Evolutionary conservation across 2,888 invertebrate genomes (phyloP).

Genomic region (Diadromus collaris): DNA sequence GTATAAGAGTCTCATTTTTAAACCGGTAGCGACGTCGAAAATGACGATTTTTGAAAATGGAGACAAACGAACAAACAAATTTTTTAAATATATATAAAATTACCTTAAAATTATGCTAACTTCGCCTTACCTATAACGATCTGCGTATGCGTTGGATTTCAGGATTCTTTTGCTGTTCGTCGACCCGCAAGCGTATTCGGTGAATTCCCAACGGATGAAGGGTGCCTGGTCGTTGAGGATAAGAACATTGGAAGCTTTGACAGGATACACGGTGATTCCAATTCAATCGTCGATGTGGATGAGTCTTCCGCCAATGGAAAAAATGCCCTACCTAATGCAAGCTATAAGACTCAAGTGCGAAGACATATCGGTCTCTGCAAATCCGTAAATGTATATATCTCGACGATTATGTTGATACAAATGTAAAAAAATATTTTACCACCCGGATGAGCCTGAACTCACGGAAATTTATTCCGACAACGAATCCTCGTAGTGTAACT

Average conservation of each 20-base stretch:
- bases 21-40: no score
- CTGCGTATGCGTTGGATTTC: constrained; percentile 69
- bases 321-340: constrained; percentile 84
- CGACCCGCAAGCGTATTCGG: constrained; percentile 82
- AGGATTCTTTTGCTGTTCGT: constrained; percentile 84
- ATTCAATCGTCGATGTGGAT: constrained; percentile 82
- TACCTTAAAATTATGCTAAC: neutral
- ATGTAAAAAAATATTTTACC: constrained; percentile 39
- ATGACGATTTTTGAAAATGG: no score
- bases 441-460: neutral
- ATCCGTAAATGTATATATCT: constrained; percentile 36
- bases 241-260: constrained; percentile 82
- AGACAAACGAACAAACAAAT: no score
- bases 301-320: constrained; percentile 82
- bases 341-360: constrained; percentile 82
- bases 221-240: constrained; percentile 81
- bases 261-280: constrained; percentile 82
- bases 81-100: no score
- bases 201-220: constrained; percentile 83
- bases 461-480: constrained; percentile 4
- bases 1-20: no score
- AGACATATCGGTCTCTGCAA: constrained; percentile 66
- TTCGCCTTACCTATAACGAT: neutral
- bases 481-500: constrained; percentile 9
- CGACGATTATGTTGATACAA: neutral